These are phyloP conservation scores for Pampus argenteus DNA, from an alignment of 2,797 vertebrate species.

Conservation along the genomic window DNA sequence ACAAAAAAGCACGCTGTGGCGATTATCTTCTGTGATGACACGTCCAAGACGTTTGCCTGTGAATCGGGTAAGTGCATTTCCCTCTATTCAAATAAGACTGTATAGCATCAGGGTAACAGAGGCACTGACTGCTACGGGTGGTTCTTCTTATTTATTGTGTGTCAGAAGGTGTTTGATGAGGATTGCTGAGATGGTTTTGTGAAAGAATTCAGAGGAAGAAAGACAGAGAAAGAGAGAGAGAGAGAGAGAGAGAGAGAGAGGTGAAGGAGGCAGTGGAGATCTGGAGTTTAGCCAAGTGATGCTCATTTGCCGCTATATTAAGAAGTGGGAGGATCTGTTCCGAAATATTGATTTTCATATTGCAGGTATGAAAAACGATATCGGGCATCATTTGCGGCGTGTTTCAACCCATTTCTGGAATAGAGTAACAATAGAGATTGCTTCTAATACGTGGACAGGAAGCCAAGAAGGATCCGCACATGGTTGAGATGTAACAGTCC, in stretches of 20 bases:
- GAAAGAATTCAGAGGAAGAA: slow-evolving; percentile 36
- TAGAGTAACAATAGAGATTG: slow-evolving; percentile 70
- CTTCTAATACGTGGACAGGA: slow-evolving; percentile 58
- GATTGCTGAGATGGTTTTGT: background rate
- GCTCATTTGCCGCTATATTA: slow-evolving; percentile 76
- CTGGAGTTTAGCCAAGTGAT: slow-evolving; percentile 64
- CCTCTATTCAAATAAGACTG: slow-evolving; percentile 20
- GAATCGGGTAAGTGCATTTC: slow-evolving; percentile 92
- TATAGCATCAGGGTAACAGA: background rate
- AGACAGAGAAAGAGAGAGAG: slow-evolving; percentile 22
- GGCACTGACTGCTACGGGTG: background rate
- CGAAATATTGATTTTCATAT: slow-evolving; percentile 77
- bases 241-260: slow-evolving; percentile 39
- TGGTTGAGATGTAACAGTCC: background rate
- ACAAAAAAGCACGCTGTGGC: slow-evolving; percentile 98
- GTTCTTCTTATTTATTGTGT: background rate
- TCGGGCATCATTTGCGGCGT: slow-evolving; percentile 57
- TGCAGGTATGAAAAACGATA: slow-evolving; percentile 72
- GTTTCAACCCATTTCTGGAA: slow-evolving; percentile 67
- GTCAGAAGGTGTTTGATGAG: slow-evolving; percentile 14
- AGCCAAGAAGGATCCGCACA: slow-evolving; percentile 42
- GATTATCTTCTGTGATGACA: slow-evolving; percentile 98
- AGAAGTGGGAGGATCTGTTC: slow-evolving; percentile 67
- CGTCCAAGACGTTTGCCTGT: slow-evolving; percentile 98
- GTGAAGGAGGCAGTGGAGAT: slow-evolving; percentile 37